These are phyloP conservation scores for Trematomus bernacchii DNA, from an alignment of 2,797 vertebrate species.

Conservation along the genomic window DNA sequence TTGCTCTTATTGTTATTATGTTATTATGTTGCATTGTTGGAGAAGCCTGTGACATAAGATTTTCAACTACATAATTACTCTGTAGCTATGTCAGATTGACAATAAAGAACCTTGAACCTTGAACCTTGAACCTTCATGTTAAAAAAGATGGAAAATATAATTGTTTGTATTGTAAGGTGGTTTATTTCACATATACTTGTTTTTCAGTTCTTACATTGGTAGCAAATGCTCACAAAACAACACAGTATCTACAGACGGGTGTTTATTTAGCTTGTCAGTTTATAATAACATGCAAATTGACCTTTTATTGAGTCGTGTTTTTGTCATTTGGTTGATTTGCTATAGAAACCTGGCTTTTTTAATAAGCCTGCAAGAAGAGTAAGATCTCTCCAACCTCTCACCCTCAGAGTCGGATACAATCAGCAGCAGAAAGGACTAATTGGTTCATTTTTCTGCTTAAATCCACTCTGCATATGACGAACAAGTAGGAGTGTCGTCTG, in stretches of 20 bases:
- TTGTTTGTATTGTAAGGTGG: background rate
- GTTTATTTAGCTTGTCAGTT: background rate
- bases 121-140: too few species aligned
- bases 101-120: too few species aligned
- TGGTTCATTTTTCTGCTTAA: background rate
- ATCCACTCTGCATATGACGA: background rate
- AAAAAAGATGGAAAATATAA: background rate
- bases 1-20: too few species aligned
- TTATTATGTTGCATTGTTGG: too few species aligned
- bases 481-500: background rate
- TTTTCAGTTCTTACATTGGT: background rate
- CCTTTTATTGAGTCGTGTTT: background rate
- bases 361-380: background rate
- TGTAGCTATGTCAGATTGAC: too few species aligned
- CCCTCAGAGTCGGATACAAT: background rate
- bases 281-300: conserved; percentile 3
- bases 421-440: background rate
- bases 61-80: too few species aligned
- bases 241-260: background rate
- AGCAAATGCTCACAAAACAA: background rate
- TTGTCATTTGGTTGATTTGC: background rate
- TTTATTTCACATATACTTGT: background rate
- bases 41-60: too few species aligned
- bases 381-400: background rate
- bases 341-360: background rate